Percentiles rank a stretch among this genome's conserved stretches.
Conservation (phyloP, 2,888 invertebrate genomes). For the Melanophora roralis region DNA sequence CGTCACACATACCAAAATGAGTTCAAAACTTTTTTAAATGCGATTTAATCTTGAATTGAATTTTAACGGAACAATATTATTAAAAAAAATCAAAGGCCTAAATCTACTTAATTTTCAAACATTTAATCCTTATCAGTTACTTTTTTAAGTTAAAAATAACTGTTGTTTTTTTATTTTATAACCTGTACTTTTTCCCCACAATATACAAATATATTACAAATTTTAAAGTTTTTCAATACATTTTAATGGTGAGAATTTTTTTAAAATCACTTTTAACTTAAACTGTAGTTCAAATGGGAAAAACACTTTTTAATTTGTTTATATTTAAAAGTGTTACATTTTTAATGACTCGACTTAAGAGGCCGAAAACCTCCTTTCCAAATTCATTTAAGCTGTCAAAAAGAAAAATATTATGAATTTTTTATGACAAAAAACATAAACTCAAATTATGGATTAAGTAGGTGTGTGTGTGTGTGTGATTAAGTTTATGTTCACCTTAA, state of each 20-base stretch:
- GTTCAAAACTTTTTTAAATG: too few species aligned
- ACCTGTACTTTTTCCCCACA: not conserved
- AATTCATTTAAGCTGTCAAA: constrained; percentile 14
- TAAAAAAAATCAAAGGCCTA: too few species aligned
- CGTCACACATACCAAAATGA: too few species aligned
- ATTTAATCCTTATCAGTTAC: too few species aligned
- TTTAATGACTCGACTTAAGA: constrained; percentile 39
- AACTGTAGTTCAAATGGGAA: not conserved
- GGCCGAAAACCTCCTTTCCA: not conserved
- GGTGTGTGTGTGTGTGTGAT: too few species aligned
- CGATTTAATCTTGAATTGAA: too few species aligned
- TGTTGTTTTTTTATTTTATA: too few species aligned
- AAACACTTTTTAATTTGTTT: not conserved
- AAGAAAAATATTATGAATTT: constrained; percentile 4
- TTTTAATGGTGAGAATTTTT: constrained; percentile 11
- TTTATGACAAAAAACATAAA: not conserved
- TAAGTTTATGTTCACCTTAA: constrained; percentile 13
- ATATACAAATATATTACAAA: constrained; percentile 12
- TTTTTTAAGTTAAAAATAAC: too few species aligned
- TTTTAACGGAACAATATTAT: too few species aligned
- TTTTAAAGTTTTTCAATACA: not conserved
- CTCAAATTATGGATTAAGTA: constrained; percentile 1
- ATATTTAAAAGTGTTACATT: constrained; percentile 38
- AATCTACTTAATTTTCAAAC: too few species aligned
- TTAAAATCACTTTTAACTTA: not conserved